A percentile compares a stretch with the other conserved stretches of the same genome.
Evolutionary conservation across 2,888 invertebrate species (phyloP).

Genomic region (Hyppa rectilinea): DNA sequence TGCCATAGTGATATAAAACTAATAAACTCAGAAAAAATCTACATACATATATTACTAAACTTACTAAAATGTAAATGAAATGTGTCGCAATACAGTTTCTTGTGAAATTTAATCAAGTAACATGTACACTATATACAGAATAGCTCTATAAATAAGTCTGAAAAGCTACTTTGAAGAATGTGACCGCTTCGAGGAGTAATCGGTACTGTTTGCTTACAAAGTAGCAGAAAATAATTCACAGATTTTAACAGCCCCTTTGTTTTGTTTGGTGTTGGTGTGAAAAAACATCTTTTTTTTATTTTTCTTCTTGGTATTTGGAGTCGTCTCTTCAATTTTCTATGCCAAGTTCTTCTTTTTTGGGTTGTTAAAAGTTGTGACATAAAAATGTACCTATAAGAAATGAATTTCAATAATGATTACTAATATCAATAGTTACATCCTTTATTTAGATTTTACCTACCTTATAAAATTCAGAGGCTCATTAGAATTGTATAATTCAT

Average conservation of each 20-base stretch:
- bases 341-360: too few relatives aligned
- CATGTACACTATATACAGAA: background rate
- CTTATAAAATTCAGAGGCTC: too few relatives aligned
- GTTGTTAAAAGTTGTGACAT: too few relatives aligned
- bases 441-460: too few relatives aligned
- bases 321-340: too few relatives aligned
- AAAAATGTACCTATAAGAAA: too few relatives aligned
- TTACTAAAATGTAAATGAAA: slow-evolving; percentile 32
- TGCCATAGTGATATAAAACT: background rate
- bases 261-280: background rate
- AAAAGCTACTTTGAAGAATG: slow-evolving; percentile 19
- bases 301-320: too few relatives aligned
- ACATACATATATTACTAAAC: slow-evolving; percentile 5
- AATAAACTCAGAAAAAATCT: slow-evolving; percentile 6
- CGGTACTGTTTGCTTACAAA: slow-evolving; percentile 26
- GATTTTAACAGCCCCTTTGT: slow-evolving; percentile 22
- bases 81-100: slow-evolving; percentile 18
- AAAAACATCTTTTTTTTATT: too few relatives aligned
- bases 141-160: background rate
- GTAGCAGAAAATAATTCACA: slow-evolving; percentile 6
- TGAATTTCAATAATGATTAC: too few relatives aligned
- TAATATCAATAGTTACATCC: too few relatives aligned
- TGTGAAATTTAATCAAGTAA: slow-evolving; percentile 32
- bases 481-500: too few relatives aligned
- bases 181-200: slow-evolving; percentile 33